These are phyloP conservation scores for Agonum fuliginosum DNA, from an alignment of 2,888 invertebrate species.

Conservation along the genomic window DNA sequence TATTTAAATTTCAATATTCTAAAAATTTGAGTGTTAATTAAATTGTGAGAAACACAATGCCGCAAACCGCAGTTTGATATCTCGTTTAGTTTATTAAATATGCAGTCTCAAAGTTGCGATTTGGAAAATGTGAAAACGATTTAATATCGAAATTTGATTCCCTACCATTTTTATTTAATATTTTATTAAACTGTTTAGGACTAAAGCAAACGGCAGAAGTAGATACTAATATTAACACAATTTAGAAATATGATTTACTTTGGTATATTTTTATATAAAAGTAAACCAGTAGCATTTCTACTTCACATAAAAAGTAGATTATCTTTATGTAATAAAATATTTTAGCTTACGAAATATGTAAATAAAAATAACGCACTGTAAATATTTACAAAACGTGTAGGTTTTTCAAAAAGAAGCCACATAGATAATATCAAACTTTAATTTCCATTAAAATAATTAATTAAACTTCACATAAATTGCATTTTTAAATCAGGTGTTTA, in stretches of 20 bases:
- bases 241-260: too few species aligned
- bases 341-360: too few species aligned
- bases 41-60: too few species aligned
- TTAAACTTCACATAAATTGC: slow-evolving; percentile 23
- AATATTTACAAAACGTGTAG: neutral
- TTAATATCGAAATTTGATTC: neutral
- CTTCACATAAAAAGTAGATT: too few species aligned
- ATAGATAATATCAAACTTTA: slow-evolving; percentile 23
- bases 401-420: neutral
- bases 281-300: too few species aligned
- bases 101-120: neutral
- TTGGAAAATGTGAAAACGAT: neutral
- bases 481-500: slow-evolving; percentile 25
- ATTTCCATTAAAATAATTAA: slow-evolving; percentile 31
- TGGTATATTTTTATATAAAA: too few species aligned
- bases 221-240: too few species aligned
- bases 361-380: too few species aligned
- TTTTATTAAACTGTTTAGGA: neutral
- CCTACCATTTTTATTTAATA: neutral
- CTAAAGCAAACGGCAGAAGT: too few species aligned
- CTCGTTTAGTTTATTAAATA: neutral
- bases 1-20: too few species aligned
- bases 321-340: too few species aligned
- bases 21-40: too few species aligned
- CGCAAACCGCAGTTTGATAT: neutral